Base-by-base conservation (phyloP, 64 coral and sea anemone genomes). In the Porites australiensis region DNA sequence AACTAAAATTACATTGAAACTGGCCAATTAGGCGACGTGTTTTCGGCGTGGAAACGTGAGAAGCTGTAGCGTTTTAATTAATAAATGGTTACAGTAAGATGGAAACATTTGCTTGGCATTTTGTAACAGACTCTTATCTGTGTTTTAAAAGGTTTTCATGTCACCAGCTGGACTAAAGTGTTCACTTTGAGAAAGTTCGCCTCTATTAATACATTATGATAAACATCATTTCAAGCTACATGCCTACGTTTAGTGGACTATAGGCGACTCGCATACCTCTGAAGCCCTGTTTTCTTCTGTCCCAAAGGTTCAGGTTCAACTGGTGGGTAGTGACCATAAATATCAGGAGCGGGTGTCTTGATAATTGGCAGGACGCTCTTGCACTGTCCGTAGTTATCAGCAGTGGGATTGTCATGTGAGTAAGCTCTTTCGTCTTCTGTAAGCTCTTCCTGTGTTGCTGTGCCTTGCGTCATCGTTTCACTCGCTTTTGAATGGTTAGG, bases 261-360 rank as follows among this genome's bases (percentile, higher is more conserved):
- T 37, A 37, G 7, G 12, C 7, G 54, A 57, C 4, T 21, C 83
- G 14, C 45, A 54, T 91, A 97, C 95, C 92, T 97, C 71, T 97
- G 95, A 44, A 97, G 53, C 23, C 95, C 91, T 13, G 75, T 88
- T 84, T 91, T 97, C 75, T 94, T 97, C 16, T 64, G 87, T 88
- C 68, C 52, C 46, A 97, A 84, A 5, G 88, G 92, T 58, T 97
- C 95, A 3, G 88, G 77, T 52, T 97, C 95, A 12, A 49, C 23
- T 6, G 92, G 85, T 61, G 92, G 95, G 48, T 94, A 97, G 70
- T 97, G 95, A 5, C 95, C 92, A 74, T 91, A 83, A 20, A 90
- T 50, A 49, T 91, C 92, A 87, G 95, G 92, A 46, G 88, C 70
- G 10, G 95, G 79, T 23, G 74, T 64, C 57, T 97, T 97, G 69